Conservation (phyloP, 2,113 vertebrate genomes). For the Tapirus terrestris region DNA sequence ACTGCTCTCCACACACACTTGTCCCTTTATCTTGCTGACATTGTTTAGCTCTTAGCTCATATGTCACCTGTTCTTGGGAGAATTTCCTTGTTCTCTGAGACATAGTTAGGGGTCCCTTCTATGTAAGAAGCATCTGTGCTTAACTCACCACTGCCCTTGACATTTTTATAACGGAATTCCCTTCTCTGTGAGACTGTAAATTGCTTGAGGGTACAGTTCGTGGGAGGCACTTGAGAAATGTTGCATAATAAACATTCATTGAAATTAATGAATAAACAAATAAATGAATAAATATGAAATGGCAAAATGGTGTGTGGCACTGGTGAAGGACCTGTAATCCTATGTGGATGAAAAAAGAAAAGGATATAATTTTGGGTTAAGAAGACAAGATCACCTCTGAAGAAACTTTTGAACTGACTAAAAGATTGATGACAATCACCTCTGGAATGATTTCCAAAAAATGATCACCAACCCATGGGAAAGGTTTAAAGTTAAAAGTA, state of each 20-base stretch:
- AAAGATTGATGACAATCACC: background rate
- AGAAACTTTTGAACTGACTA: background rate
- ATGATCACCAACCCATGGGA: background rate
- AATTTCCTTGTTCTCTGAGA: background rate
- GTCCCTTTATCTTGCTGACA: background rate
- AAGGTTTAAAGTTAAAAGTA: slow-evolving; percentile 23
- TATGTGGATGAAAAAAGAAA: background rate
- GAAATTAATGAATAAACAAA: background rate
- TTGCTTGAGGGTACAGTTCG: background rate
- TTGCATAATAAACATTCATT: background rate
- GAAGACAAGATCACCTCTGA: background rate
- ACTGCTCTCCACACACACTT: background rate
- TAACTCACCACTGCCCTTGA: background rate
- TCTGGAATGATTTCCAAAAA: background rate
- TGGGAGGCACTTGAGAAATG: background rate
- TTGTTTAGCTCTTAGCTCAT: background rate
- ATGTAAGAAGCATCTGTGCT: background rate
- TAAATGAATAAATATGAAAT: background rate
- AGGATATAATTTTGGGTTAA: background rate
- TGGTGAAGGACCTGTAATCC: background rate
- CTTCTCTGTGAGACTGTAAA: background rate
- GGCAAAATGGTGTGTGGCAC: background rate
- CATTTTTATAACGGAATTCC: background rate
- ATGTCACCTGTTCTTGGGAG: background rate
- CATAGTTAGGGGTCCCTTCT: background rate